Conservation (phyloP, 2,888 invertebrate species). For the Pollenia amentaria region DNA sequence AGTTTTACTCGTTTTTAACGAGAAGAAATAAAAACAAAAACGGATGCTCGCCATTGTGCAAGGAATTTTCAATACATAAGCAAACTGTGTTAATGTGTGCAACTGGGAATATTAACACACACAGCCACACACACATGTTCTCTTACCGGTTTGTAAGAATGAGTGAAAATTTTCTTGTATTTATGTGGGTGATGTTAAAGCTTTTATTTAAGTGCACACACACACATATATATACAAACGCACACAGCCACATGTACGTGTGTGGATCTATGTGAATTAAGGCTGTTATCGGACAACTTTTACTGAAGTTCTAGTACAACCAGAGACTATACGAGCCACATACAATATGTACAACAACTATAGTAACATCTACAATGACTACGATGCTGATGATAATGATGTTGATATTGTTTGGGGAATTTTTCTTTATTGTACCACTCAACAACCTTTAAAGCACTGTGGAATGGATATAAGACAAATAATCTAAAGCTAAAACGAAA, state of each 20-base stretch:
- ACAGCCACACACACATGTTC: constrained; percentile 10
- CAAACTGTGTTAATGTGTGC: constrained; percentile 72
- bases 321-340: constrained; percentile 39
- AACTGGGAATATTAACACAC: constrained; percentile 66
- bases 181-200: constrained; percentile 69
- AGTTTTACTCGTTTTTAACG: not conserved
- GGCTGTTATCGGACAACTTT: constrained; percentile 31
- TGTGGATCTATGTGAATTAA: constrained; percentile 25
- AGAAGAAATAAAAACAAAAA: constrained; percentile 59
- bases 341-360: constrained; percentile 36
- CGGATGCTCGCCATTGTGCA: constrained; percentile 72
- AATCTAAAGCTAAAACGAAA: too few species aligned
- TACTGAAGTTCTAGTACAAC: constrained; percentile 39
- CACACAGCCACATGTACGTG: not conserved
- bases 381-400: constrained; percentile 43
- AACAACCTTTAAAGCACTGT: constrained; percentile 35
- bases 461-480: not conserved
- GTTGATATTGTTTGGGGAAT: constrained; percentile 61
- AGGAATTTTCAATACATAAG: constrained; percentile 72
- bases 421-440: constrained; percentile 44
- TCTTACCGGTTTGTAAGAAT: not conserved
- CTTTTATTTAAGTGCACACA: not conserved
- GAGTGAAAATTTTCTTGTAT: constrained; percentile 3
- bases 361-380: not conserved
- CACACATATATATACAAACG: not conserved